Conservation (phyloP, 53 echinoderm and acorn worm genomes). For the Echinometra lucunter region DNA sequence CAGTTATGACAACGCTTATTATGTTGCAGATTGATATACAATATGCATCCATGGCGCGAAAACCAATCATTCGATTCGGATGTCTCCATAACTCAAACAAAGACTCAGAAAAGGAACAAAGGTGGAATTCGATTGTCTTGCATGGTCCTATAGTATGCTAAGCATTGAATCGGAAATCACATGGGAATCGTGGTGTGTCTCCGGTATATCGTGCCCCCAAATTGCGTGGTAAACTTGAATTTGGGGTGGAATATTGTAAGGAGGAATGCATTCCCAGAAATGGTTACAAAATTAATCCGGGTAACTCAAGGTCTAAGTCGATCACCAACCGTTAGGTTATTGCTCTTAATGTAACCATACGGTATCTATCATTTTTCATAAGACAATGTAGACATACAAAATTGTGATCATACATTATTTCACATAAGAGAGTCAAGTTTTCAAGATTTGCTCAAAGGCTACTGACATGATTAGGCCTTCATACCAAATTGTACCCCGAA, state of each 20-base stretch:
- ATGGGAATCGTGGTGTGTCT: neutral
- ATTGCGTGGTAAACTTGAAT: neutral
- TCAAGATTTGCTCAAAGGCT: too few relatives aligned
- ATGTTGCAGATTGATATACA: conserved; percentile 5
- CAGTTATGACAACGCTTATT: neutral
- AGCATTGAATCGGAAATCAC: conserved; percentile 12
- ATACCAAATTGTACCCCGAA: too few relatives aligned
- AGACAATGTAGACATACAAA: too few relatives aligned
- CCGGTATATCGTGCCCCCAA: neutral
- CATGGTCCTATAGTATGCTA: neutral
- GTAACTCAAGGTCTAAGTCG: neutral
- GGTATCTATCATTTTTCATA: too few relatives aligned
- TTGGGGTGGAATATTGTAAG: neutral
- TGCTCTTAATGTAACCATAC: neutral
- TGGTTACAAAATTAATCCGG: neutral
- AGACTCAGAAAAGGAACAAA: too few relatives aligned
- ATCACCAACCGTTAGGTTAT: neutral
- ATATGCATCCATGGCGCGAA: conserved; percentile 28
- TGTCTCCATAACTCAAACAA: neutral
- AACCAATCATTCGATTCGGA: neutral
- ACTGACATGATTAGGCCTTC: too few relatives aligned
- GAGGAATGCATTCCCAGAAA: conserved; percentile 4
- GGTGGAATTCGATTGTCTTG: too few relatives aligned
- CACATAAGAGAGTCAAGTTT: too few relatives aligned
- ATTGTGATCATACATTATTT: too few relatives aligned